Percentiles rank a stretch among this genome's conserved stretches.
Conservation (phyloP, 1,140 invertebrate species). For the Hylyphantes graminicola region DNA sequence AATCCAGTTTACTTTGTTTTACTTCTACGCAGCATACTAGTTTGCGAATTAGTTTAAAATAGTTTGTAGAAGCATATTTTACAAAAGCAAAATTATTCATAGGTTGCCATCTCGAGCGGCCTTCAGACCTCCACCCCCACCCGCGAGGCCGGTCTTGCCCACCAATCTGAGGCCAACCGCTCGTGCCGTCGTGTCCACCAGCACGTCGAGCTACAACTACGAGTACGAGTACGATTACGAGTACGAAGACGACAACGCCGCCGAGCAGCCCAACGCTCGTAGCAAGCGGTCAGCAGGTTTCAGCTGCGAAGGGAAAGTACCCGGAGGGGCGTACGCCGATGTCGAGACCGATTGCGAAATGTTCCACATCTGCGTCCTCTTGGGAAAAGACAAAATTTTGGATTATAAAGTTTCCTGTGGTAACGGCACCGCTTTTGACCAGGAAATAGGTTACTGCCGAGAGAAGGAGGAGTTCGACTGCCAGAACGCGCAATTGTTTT, state of each 20-base stretch:
- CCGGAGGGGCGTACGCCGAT: conserved; percentile 63
- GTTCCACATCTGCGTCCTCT: conserved; percentile 63
- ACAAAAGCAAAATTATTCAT: no score
- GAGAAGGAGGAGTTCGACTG: conserved; percentile 43
- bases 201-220: conserved; percentile 47
- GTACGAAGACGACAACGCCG: conserved; percentile 54
- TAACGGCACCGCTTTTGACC: conserved; percentile 60
- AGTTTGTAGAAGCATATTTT: no score
- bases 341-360: conserved; percentile 61
- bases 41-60: no score
- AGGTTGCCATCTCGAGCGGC: no score
- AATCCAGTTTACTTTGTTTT: no score
- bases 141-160: conserved; percentile 21
- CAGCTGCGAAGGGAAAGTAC: conserved; percentile 62
- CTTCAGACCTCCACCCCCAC: conserved; percentile 37
- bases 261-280: conserved; percentile 20
- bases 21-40: no score
- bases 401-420: conserved; percentile 62
- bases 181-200: conserved; percentile 32
- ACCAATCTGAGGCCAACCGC: conserved; percentile 3
- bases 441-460: conserved; percentile 54
- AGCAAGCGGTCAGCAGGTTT: conserved; percentile 51
- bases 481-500: conserved; percentile 42
- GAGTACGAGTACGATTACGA: conserved; percentile 57
- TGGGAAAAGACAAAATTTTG: conserved; percentile 57